These are phyloP conservation scores for Drosophila ananassae DNA, from an alignment of 1,140 invertebrate species.

Conservation along the genomic window DNA sequence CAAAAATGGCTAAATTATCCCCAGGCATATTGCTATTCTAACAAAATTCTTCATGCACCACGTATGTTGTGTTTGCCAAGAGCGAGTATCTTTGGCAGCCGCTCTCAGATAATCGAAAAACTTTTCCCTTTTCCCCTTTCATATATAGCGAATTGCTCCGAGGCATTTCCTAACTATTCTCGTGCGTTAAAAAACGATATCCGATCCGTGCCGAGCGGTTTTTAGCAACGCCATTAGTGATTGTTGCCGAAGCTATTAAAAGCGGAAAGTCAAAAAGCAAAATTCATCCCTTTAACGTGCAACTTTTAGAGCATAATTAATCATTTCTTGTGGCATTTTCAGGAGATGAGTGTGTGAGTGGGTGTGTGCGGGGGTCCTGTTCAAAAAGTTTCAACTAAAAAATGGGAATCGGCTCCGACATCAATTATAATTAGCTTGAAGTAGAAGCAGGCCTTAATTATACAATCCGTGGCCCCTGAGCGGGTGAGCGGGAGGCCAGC, in stretches of 20 bases:
- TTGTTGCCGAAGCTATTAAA: conserved; percentile 43
- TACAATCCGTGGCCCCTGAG: conserved; percentile 67
- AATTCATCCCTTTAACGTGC: conserved; percentile 72
- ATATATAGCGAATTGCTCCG: conserved; percentile 39
- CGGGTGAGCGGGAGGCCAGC: background rate
- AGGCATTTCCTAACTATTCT: conserved; percentile 58
- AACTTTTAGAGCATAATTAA: conserved; percentile 70
- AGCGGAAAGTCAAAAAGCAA: conserved; percentile 53
- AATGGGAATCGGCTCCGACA: conserved; percentile 57
- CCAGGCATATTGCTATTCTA: conserved; percentile 45
- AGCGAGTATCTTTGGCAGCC: conserved; percentile 28
- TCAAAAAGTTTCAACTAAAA: conserved; percentile 62
- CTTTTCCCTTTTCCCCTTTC: conserved; percentile 66
- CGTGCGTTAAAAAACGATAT: conserved; percentile 60
- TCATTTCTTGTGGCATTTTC: conserved; percentile 60
- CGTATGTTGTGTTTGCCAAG: conserved; percentile 1
- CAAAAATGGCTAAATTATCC: conserved; percentile 74
- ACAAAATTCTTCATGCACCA: conserved; percentile 16
- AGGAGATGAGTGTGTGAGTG: background rate
- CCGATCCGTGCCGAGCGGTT: conserved; percentile 34
- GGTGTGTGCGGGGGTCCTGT: background rate
- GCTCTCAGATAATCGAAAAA: conserved; percentile 77
- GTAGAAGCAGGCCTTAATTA: conserved; percentile 57
- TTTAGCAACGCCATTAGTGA: conserved; percentile 38
- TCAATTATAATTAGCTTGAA: conserved; percentile 75